Evolutionary conservation across 2,888 invertebrate species (phyloP).

Genomic region (Dryadula phaetusa): DNA sequence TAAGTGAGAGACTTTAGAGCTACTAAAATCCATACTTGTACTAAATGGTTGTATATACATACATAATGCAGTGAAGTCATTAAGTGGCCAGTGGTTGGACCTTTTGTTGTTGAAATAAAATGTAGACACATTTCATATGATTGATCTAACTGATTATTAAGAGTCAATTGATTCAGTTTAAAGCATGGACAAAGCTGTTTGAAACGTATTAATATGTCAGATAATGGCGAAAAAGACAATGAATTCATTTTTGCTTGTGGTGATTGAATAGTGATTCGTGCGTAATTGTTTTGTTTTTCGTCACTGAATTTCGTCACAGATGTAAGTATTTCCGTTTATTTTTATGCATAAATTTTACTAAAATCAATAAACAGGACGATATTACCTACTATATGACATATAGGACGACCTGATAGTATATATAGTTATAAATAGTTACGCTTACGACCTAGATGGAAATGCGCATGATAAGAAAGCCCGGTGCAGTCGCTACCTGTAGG

Average conservation of each 20-base stretch:
- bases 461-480: constrained; percentile 52
- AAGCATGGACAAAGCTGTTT: constrained; percentile 54
- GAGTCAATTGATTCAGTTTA: constrained; percentile 7
- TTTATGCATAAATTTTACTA: constrained; percentile 2
- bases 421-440: constrained; percentile 44
- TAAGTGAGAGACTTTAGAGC: background rate
- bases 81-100: constrained; percentile 36
- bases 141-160: constrained; percentile 16
- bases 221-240: constrained; percentile 58
- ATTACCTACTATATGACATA: constrained; percentile 51
- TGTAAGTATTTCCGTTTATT: constrained; percentile 46
- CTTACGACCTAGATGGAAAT: constrained; percentile 49
- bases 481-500: constrained; percentile 42
- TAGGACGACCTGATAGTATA: constrained; percentile 30
- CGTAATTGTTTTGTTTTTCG: constrained; percentile 42
- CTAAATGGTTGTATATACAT: constrained; percentile 27
- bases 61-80: constrained; percentile 34
- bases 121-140: background rate
- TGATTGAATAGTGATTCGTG: constrained; percentile 52
- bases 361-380: constrained; percentile 23
- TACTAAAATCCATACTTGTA: constrained; percentile 21
- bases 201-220: constrained; percentile 61
- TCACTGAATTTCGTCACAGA: constrained; percentile 27
- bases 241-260: constrained; percentile 55
- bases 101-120: constrained; percentile 39